Evolutionary conservation across 2,888 invertebrate genomes (phyloP).

Genomic region (Chrysolina haemoptera): DNA sequence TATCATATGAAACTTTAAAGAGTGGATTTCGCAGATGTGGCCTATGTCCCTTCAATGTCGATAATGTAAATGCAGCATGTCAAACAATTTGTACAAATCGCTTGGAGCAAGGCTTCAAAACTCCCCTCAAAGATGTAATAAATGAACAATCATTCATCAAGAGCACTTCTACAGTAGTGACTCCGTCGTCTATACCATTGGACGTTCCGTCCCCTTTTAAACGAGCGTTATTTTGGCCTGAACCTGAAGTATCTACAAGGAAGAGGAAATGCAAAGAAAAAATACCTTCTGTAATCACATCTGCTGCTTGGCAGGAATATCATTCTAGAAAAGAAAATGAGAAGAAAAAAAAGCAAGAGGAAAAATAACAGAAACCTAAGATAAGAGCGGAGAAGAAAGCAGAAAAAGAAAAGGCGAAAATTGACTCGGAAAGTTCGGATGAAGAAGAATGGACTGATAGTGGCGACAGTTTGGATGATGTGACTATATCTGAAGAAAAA

Average conservation of each 20-base stretch:
- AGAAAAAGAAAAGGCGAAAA: neutral
- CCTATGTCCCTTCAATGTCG: neutral
- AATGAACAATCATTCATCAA: too few species aligned
- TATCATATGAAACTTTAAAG: neutral
- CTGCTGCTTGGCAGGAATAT: neutral
- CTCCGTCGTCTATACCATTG: too few species aligned
- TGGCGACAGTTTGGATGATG: neutral
- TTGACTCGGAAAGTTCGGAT: neutral
- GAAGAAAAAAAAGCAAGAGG: neutral
- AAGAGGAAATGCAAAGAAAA: neutral
- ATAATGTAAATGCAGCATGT: neutral
- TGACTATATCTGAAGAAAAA: neutral
- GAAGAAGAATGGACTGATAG: neutral
- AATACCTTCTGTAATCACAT: neutral
- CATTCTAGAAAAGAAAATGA: neutral
- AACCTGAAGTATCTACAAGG: too few species aligned
- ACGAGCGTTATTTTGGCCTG: too few species aligned
- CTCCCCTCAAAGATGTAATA: too few species aligned
- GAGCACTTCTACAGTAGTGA: too few species aligned
- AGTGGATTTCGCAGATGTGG: neutral
- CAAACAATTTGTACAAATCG: too few species aligned
- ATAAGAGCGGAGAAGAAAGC: neutral
- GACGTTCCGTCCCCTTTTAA: too few species aligned
- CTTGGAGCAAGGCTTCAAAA: too few species aligned
- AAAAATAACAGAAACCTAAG: neutral